Evolutionary conservation across 2,113 vertebrate species (phyloP).

Genomic region (Lophotis ruficrista): DNA sequence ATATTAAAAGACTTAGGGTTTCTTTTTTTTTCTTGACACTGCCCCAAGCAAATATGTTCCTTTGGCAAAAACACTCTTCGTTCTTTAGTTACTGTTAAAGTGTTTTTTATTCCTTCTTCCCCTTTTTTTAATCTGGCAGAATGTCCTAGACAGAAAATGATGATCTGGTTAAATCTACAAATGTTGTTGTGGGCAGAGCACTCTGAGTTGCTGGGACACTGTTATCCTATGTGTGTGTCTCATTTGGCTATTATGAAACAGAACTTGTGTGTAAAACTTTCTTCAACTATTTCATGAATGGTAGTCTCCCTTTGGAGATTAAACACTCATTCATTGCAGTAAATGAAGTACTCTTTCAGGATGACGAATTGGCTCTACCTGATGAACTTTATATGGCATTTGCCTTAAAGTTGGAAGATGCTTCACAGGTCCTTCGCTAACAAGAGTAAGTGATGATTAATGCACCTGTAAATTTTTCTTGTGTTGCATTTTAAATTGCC

Average conservation of each 20-base stretch:
- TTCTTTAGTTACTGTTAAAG: not conserved
- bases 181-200: not conserved
- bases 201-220: not conserved
- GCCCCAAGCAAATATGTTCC: conserved; percentile 4
- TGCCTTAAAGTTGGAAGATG: not conserved
- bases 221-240: not conserved
- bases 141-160: not conserved
- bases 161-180: not conserved
- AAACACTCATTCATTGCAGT: not conserved
- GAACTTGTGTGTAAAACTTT: not conserved
- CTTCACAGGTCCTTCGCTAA: rapidly evolving
- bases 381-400: not conserved
- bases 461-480: not conserved
- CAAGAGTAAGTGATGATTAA: not conserved
- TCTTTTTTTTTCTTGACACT: not conserved
- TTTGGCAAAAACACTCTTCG: not conserved
- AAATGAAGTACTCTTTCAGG: not conserved
- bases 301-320: not conserved
- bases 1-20: not conserved
- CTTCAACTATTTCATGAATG: not conserved
- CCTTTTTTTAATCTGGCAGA: conserved; percentile 1
- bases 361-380: not conserved
- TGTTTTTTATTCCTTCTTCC: not conserved
- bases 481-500: not conserved
- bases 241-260: not conserved